Evolutionary conservation across 2,888 invertebrate species (phyloP).

Genomic region (Netelia virgata): DNA sequence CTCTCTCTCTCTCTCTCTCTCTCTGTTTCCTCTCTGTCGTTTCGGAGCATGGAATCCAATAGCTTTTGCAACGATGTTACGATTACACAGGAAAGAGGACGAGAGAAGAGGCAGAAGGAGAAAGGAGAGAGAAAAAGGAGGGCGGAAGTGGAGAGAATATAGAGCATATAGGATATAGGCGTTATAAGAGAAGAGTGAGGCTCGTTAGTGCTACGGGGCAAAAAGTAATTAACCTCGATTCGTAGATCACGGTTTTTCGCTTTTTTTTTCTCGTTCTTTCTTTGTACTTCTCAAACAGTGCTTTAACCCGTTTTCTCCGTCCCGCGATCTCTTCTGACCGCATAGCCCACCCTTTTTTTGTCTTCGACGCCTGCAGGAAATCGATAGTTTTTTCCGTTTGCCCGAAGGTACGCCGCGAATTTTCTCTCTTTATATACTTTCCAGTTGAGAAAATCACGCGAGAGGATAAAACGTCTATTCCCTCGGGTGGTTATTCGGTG

Average conservation of each 20-base stretch:
- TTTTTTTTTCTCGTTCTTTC: conserved; percentile 32
- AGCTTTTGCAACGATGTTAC: conserved; percentile 57
- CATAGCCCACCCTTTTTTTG: conserved; percentile 43
- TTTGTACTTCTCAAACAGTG: conserved; percentile 42
- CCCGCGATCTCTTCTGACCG: conserved; percentile 26
- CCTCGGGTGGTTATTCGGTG: neutral
- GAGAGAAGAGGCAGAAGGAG: neutral
- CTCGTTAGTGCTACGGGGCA: conserved; percentile 63
- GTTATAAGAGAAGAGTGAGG: conserved; percentile 12
- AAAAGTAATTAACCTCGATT: conserved; percentile 66
- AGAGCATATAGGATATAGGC: conserved; percentile 26
- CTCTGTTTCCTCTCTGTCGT: conserved; percentile 22
- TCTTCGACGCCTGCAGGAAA: conserved; percentile 19
- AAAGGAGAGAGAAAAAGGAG: conserved; percentile 16
- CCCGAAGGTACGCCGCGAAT: neutral
- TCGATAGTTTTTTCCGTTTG: conserved; percentile 26
- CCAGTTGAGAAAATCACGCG: conserved; percentile 5
- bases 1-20: neutral
- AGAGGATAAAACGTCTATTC: neutral
- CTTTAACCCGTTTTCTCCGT: neutral
- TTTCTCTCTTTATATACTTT: conserved; percentile 18
- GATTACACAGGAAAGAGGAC: conserved; percentile 42
- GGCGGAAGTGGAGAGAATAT: conserved; percentile 33
- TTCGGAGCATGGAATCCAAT: conserved; percentile 49
- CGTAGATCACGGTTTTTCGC: conserved; percentile 51